Percentiles rank a stretch among this genome's conserved stretches.
Evolutionary conservation across 1,140 invertebrate genomes (phyloP).

Genomic region (Penaeus vannamei): DNA sequence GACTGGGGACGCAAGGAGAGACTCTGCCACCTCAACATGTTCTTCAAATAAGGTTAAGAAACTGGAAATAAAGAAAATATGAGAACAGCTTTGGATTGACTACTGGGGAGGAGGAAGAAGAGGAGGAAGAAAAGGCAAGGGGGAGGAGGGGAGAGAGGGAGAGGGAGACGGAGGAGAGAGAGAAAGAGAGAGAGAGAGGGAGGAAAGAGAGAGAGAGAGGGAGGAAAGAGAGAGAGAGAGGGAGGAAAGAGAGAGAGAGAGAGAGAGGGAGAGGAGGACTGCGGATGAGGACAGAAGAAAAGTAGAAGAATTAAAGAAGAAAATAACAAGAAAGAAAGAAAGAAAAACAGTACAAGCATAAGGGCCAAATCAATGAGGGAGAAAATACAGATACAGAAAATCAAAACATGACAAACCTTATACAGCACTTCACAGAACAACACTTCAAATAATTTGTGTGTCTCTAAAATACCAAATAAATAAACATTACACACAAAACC

Average conservation of each 20-base stretch:
- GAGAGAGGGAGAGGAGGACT: not conserved
- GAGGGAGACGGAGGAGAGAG: not conserved
- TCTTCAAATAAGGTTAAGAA: constrained; percentile 78
- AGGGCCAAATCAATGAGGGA: too few species aligned
- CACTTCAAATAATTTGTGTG: too few species aligned
- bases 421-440: too few species aligned
- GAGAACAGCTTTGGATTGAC: not conserved
- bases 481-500: not conserved
- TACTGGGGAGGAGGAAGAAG: too few species aligned
- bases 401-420: too few species aligned
- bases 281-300: not conserved
- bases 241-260: not conserved
- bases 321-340: too few species aligned
- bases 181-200: not conserved
- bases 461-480: not conserved
- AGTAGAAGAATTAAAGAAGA: too few species aligned
- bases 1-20: constrained; percentile 76
- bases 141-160: too few species aligned
- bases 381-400: too few species aligned
- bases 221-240: not conserved
- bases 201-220: not conserved
- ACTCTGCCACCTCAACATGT: constrained; percentile 75
- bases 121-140: too few species aligned
- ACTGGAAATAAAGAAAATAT: constrained; percentile 73
- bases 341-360: too few species aligned